Percentiles rank a stretch among this genome's conserved stretches.
These are phyloP conservation scores for Uropsilus gracilis DNA, from an alignment of 2,113 vertebrate species.

Conservation along the genomic window DNA sequence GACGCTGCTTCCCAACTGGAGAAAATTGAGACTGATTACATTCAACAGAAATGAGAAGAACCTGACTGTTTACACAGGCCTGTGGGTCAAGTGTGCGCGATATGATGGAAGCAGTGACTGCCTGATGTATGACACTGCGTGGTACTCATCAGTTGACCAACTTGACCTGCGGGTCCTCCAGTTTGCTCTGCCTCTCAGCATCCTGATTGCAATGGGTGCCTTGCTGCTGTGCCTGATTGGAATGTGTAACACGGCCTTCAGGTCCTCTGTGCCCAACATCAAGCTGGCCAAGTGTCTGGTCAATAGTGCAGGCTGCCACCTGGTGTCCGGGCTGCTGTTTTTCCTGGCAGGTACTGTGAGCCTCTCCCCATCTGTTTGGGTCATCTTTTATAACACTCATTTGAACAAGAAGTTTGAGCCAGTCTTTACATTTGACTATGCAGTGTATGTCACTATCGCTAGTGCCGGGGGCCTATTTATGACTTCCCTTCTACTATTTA, in stretches of 20 bases:
- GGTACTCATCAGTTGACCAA: conserved; percentile 96
- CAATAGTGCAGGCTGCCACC: conserved; percentile 96
- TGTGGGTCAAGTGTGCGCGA: conserved; percentile 96
- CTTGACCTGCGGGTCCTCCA: conserved; percentile 96
- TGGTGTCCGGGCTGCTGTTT: conserved; percentile 93
- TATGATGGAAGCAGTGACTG: conserved; percentile 94
- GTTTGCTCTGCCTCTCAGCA: conserved; percentile 93
- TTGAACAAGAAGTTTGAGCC: conserved; percentile 92
- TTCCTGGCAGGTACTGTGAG: conserved; percentile 92
- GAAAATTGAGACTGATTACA: conserved; percentile 92
- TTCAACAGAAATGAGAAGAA: conserved; percentile 96
- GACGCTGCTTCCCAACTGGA: conserved; percentile 95
- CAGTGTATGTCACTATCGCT: conserved; percentile 94
- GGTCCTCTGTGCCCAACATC: conserved; percentile 91
- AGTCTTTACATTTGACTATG: conserved; percentile 93
- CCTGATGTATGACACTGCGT: conserved; percentile 94
- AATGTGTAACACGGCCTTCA: conserved; percentile 97
- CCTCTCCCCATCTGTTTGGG: conserved; percentile 94
- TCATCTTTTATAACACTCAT: conserved; percentile 92
- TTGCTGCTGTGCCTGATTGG: conserved; percentile 93
- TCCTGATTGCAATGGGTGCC: conserved; percentile 89
- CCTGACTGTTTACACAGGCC: conserved; percentile 93
- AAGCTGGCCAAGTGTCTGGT: conserved; percentile 92
- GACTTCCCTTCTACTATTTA: conserved; percentile 91
- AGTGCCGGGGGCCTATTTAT: conserved; percentile 94